phyloP scores from a whole-genome alignment of 2,888 invertebrate species.

The Fabriciana adippe region DNA sequence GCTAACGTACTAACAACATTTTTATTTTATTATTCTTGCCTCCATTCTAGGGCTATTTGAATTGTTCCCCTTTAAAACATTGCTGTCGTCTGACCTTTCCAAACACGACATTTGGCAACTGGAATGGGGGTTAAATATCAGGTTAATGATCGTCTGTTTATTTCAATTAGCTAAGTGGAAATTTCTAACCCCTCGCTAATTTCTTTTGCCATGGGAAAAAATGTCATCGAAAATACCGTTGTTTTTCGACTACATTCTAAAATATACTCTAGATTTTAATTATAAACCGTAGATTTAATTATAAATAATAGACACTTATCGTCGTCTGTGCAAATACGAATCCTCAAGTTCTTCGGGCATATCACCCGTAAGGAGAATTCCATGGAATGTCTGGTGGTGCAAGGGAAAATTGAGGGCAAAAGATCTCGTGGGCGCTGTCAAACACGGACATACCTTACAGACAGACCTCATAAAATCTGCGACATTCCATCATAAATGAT shows the following conservation, averaged over 20 bases:
- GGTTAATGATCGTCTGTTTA: slow-evolving; percentile 38
- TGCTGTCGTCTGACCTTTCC: slow-evolving; percentile 35
- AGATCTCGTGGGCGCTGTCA: too few species aligned
- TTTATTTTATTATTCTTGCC: slow-evolving; percentile 5
- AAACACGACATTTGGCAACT: slow-evolving; percentile 38
- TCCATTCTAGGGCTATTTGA: slow-evolving; percentile 23
- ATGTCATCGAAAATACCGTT: background rate
- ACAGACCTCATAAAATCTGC: too few species aligned
- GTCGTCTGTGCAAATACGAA: too few species aligned
- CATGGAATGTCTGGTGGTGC: too few species aligned
- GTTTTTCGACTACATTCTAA: background rate
- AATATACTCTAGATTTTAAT: background rate
- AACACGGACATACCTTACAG: too few species aligned
- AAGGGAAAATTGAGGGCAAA: too few species aligned
- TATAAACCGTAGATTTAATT: too few species aligned
- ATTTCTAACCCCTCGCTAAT: slow-evolving; percentile 24
- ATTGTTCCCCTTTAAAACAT: slow-evolving; percentile 31
- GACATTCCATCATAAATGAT: too few species aligned
- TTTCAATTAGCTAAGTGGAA: slow-evolving; percentile 39
- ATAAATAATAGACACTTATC: too few species aligned
- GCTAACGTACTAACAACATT: slow-evolving; percentile 6
- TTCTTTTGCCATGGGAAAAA: slow-evolving; percentile 6
- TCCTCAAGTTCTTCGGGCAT: too few species aligned
- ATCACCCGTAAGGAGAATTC: too few species aligned
- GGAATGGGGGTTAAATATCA: slow-evolving; percentile 37